Percentiles rank a stretch among this genome's conserved stretches.
phyloP scores from a whole-genome alignment of 2,113 vertebrate genomes.

The Vicugna pacos region DNA sequence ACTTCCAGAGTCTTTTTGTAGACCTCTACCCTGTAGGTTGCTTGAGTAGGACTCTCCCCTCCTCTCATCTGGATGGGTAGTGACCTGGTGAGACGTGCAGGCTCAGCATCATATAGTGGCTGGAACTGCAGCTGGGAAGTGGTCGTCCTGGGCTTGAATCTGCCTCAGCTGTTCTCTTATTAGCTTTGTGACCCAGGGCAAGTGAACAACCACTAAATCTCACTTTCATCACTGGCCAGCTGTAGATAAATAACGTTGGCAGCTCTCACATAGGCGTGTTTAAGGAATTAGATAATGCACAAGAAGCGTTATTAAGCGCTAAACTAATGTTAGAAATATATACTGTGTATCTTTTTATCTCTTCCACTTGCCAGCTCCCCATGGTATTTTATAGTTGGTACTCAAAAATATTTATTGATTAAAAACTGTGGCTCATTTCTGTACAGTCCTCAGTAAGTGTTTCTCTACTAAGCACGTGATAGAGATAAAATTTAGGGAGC shows the following conservation, averaged over 20 bases:
- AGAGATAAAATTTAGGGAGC: neutral
- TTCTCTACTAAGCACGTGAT: conserved; percentile 32
- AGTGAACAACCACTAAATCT: neutral
- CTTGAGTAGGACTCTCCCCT: neutral
- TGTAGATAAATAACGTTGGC: neutral
- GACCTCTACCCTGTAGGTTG: neutral
- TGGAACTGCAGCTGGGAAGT: neutral
- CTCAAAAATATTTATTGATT: conserved; percentile 25
- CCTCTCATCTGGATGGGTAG: neutral
- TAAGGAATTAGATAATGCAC: neutral
- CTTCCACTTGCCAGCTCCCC: neutral
- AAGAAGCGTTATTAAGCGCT: neutral
- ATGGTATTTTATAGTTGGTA: neutral
- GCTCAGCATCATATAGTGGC: neutral
- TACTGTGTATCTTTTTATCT: neutral
- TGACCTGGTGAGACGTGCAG: neutral
- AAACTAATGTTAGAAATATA: conserved; percentile 13
- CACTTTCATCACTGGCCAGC: neutral
- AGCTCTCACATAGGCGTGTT: neutral
- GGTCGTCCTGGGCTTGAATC: neutral
- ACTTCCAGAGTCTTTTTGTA: neutral
- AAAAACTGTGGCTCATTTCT: neutral
- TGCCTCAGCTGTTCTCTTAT: neutral
- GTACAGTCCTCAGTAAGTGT: neutral
- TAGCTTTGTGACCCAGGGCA: neutral